Conservation (phyloP, 1,140 invertebrate species). For the Drosophila albomicans region DNA sequence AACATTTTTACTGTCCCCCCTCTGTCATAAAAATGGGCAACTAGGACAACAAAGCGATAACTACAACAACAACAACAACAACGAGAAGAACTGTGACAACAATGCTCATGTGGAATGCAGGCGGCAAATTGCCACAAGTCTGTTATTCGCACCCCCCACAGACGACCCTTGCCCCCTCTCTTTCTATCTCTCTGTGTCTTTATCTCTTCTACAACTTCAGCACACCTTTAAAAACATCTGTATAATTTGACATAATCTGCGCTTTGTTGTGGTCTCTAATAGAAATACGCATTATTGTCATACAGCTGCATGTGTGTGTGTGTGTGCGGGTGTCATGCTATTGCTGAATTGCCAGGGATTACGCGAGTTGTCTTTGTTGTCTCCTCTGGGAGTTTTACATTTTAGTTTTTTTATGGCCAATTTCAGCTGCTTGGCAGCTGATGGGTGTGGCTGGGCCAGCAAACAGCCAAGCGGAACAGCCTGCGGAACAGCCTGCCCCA, state of each 20-base stretch:
- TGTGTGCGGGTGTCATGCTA: constrained; percentile 42
- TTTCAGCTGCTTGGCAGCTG: constrained; percentile 28
- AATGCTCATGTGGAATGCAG: constrained; percentile 5
- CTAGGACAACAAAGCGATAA: constrained; percentile 52
- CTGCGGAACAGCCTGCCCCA: not conserved
- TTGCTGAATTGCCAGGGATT: constrained; percentile 32
- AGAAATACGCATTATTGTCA: constrained; percentile 46
- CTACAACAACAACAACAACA: not conserved
- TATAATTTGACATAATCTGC: constrained; percentile 82
- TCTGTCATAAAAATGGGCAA: constrained; percentile 67
- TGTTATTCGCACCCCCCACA: constrained; percentile 18
- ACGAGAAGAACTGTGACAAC: constrained; percentile 7
- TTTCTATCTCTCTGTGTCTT: not conserved
- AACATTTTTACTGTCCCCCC: constrained; percentile 50
- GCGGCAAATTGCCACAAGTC: constrained; percentile 25
- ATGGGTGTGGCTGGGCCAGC: constrained; percentile 10
- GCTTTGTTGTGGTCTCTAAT: constrained; percentile 71
- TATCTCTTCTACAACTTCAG: not conserved
- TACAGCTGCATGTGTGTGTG: constrained; percentile 21
- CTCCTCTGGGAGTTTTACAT: constrained; percentile 5
- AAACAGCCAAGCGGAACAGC: not conserved
- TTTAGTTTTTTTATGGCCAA: constrained; percentile 25
- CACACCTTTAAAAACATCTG: constrained; percentile 67
- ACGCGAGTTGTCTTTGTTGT: constrained; percentile 1
- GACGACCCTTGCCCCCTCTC: not conserved